Base-by-base conservation (phyloP, 2,888 invertebrate genomes). In the Galeopsomyia nigrocyanea region DNA sequence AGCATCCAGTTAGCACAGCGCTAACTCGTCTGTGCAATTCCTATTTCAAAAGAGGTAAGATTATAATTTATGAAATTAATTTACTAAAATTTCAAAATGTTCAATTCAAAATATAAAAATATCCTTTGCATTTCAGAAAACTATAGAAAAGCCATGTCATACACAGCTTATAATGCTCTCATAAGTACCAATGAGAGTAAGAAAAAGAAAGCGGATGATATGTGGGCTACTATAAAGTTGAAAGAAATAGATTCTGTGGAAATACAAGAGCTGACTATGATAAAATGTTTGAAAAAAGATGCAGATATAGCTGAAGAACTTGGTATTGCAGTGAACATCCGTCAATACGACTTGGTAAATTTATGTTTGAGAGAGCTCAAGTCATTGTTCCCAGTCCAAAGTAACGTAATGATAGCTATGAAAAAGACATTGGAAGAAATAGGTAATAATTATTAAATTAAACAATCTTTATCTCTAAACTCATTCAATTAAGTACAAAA, bases 171-270 rank as follows among this genome's bases (percentile, higher is more conserved):
- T 46, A 80, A 81, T 70, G 82, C 77, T 17, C 63, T 85, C 19
- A 57, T 84, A 13, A 82, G 80, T 73, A 73, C 31, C 55, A 78
- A 77, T 50, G 75, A 78, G 3, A 71, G 77, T 16, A 31, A 72
- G 3, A 76, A 80, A 13, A 78, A 77, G 5, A 83, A 82, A 73
- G 82, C 82, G n/a, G 83, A 80, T 68, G 78, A 78, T 0, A 78
- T 80, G 71, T 86, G 85, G 86, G 67, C 79, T 0, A 77, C 65
- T 26, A 80, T 84, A n/a, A 84, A 85, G 51, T 71, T 80, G 3
- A 80, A 82, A 63, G 68, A 67, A 6, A 13, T 26, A 39, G 65
- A 71, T 46, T 66, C 72, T 0, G 71, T 77, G n/a, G 72, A 80
- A 46, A 67, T 80, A 39, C 31, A 74, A 50, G 73, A 75, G 16